These are phyloP conservation scores for Falcunculus frontatus DNA, from an alignment of 2,113 vertebrate species.

Conservation along the genomic window DNA sequence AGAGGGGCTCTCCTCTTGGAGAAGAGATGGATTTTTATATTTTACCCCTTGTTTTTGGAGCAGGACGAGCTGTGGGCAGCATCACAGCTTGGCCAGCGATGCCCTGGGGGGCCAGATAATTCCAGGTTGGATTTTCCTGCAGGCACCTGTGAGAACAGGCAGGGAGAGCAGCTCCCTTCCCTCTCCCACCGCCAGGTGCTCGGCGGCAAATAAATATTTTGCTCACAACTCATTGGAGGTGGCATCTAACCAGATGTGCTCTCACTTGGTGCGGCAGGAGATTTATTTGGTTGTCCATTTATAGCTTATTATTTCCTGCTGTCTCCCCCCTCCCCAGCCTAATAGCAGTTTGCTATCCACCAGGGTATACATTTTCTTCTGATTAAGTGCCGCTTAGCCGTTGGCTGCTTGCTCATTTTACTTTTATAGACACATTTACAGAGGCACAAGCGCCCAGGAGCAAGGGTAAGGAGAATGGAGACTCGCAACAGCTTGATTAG, in stretches of 20 bases:
- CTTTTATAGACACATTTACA: conserved; percentile 66
- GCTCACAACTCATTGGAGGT: conserved; percentile 55
- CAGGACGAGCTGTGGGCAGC: fast-evolving
- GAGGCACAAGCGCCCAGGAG: conserved; percentile 60
- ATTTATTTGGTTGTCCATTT: conserved; percentile 56
- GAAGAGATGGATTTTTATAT: not conserved
- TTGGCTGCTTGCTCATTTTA: conserved; percentile 65
- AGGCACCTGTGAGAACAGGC: not conserved
- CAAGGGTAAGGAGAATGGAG: conserved; percentile 63
- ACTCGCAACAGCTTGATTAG: conserved; percentile 23
- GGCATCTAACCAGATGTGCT: conserved; percentile 59
- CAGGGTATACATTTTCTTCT: conserved; percentile 61
- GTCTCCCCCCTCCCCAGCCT: not conserved
- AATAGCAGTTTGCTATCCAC: conserved; percentile 61
- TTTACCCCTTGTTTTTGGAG: not conserved
- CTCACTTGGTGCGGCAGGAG: not conserved
- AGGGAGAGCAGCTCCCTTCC: not conserved
- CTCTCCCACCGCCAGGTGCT: not conserved
- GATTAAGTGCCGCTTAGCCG: conserved; percentile 71
- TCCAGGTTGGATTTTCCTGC: not conserved
- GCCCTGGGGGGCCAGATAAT: not conserved
- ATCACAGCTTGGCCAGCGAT: not conserved
- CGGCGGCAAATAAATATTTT: conserved; percentile 40
- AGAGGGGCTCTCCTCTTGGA: not conserved
- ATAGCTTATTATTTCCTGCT: conserved; percentile 12